Evolutionary conservation across 1,140 invertebrate species (phyloP).

Genomic region (Chymomyza costata): DNA sequence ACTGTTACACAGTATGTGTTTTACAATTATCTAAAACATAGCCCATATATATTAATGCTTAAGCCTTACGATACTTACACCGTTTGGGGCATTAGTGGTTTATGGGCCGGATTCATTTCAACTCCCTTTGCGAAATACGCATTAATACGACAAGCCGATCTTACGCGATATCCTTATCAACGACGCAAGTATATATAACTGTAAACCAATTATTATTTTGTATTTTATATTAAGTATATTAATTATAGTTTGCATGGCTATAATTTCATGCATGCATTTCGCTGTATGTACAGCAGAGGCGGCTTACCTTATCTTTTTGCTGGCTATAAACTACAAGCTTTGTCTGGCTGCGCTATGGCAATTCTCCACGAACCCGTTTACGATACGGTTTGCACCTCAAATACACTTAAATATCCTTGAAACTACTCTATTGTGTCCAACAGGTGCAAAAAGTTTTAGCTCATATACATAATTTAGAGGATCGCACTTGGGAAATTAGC

Average conservation of each 20-base stretch:
- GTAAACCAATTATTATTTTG: neutral
- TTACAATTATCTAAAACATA: conserved; percentile 3
- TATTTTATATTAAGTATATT: neutral
- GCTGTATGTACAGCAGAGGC: conserved; percentile 20
- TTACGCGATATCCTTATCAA: conserved; percentile 3
- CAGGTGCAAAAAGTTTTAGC: too few species aligned
- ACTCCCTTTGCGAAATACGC: conserved; percentile 30
- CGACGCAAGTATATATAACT: conserved; percentile 23
- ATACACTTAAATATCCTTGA: neutral
- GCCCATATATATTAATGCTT: neutral
- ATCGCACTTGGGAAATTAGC: neutral
- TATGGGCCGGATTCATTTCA: conserved; percentile 13
- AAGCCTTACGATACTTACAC: neutral
- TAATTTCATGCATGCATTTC: neutral
- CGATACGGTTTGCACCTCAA: neutral
- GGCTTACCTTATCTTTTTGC: conserved; percentile 10
- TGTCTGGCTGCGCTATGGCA: conserved; percentile 4
- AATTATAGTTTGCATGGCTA: conserved; percentile 13
- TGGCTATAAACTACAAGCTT: conserved; percentile 17
- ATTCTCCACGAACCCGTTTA: conserved; percentile 1
- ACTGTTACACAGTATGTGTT: neutral
- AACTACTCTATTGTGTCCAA: too few species aligned
- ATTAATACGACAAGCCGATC: conserved; percentile 23
- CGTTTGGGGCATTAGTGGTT: conserved; percentile 3
- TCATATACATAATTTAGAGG: neutral